Evolutionary conservation across 2,113 vertebrate species (phyloP).

Genomic region (Caranx melampygus): DNA sequence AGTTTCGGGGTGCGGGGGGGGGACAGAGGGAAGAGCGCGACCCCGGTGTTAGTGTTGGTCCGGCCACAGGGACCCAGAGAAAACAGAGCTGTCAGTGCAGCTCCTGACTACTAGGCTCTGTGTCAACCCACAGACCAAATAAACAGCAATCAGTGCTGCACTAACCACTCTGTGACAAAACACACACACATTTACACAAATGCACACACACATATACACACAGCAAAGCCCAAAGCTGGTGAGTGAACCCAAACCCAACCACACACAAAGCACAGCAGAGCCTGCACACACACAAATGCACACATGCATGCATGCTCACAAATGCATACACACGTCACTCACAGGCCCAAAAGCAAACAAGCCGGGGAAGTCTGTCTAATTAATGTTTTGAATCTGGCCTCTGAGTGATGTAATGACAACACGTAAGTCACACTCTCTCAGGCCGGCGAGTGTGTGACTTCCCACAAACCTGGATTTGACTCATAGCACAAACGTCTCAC

Average conservation of each 20-base stretch:
- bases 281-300: conserved; percentile 3
- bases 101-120: conserved; percentile 73
- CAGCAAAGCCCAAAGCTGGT: conserved; percentile 18
- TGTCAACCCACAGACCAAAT: conserved; percentile 81
- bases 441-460: conserved; percentile 47
- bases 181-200: conserved; percentile 53
- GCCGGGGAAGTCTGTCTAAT: conserved; percentile 74
- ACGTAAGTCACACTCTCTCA: conserved; percentile 47
- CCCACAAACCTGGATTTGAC: conserved; percentile 54
- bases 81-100: conserved; percentile 77
- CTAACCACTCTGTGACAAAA: conserved; percentile 70
- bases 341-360: conserved; percentile 77
- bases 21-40: conserved; percentile 70
- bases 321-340: conserved; percentile 74
- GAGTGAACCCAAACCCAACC: conserved; percentile 44
- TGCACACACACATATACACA: conserved; percentile 42
- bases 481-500: conserved; percentile 13
- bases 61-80: conserved; percentile 68
- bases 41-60: conserved; percentile 74
- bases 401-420: conserved; percentile 75
- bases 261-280: conserved; percentile 41
- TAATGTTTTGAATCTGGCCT: conserved; percentile 72
- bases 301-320: conserved; percentile 31
- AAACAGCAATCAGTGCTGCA: conserved; percentile 80
- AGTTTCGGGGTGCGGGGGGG: conserved; percentile 51